phyloP scores from a whole-genome alignment of 2,113 vertebrate genomes.

The Danio rerio region DNA sequence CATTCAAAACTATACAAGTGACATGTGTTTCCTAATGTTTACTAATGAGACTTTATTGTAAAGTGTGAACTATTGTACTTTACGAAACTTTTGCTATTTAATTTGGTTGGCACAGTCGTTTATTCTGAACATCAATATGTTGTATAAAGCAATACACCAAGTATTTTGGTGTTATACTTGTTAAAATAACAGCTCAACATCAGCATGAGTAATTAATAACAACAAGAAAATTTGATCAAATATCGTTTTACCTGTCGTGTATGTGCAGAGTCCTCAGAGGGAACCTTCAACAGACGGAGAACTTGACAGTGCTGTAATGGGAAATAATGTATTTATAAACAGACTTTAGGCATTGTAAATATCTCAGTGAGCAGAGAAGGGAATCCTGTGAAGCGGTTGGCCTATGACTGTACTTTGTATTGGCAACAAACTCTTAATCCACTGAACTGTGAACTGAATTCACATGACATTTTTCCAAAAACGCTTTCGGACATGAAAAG shows the following conservation, averaged over 20 bases:
- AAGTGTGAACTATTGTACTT: too few species aligned
- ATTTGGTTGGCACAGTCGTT: too few species aligned
- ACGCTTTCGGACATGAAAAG: not conserved
- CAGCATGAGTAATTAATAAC: too few species aligned
- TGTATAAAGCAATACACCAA: too few species aligned
- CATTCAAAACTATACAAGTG: too few species aligned
- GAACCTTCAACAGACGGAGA: constrained; percentile 91
- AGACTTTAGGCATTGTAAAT: not conserved
- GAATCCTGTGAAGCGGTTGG: not conserved
- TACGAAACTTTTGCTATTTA: too few species aligned
- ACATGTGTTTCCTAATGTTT: too few species aligned
- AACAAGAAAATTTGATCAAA: too few species aligned
- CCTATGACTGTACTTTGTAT: not conserved
- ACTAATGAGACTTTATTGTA: too few species aligned
- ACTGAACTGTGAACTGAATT: not conserved
- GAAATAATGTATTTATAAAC: constrained; percentile 4
- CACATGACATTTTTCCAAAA: not conserved
- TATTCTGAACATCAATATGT: too few species aligned
- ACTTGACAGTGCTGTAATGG: constrained; percentile 86
- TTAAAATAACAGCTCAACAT: too few species aligned
- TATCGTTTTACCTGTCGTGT: constrained; percentile 80
- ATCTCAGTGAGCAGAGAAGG: not conserved
- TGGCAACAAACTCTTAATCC: not conserved
- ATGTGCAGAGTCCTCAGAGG: constrained; percentile 77
- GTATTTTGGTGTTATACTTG: too few species aligned